Conservation (phyloP, 2,113 vertebrate genomes). For the Callaeas wilsoni region DNA sequence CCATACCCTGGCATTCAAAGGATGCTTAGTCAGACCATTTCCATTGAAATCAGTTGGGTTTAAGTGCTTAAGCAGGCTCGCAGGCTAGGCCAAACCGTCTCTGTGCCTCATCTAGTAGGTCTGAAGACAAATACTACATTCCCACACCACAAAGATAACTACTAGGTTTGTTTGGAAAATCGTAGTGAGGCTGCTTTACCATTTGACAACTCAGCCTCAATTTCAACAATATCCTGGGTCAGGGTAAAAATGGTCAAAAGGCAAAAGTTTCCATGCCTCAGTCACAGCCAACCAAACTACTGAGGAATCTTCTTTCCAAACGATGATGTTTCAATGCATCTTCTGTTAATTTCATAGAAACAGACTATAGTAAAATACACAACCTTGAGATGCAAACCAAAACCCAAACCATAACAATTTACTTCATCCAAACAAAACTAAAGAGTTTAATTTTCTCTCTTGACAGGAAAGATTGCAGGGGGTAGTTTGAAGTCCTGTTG, state of each 20-base stretch:
- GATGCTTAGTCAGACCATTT: background rate
- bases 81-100: background rate
- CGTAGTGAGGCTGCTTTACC: background rate
- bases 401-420: background rate
- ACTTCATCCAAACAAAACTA: background rate
- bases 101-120: background rate
- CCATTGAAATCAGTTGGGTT: background rate
- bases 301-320: background rate
- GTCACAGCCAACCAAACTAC: background rate
- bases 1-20: background rate
- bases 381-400: background rate
- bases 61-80: background rate
- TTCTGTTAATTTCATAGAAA: background rate
- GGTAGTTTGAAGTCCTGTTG: background rate
- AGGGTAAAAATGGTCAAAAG: fast-evolving
- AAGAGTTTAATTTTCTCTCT: background rate
- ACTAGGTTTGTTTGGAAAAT: background rate
- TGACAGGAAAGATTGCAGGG: background rate
- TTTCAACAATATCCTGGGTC: background rate
- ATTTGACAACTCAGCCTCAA: background rate
- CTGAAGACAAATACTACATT: background rate
- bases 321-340: background rate
- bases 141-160: background rate
- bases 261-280: background rate
- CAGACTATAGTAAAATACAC: background rate